Evolutionary conservation across 2,888 invertebrate species (phyloP), one percentile per base, ranked within the genome.

Genomic region (Apodemia duryi): DNA sequence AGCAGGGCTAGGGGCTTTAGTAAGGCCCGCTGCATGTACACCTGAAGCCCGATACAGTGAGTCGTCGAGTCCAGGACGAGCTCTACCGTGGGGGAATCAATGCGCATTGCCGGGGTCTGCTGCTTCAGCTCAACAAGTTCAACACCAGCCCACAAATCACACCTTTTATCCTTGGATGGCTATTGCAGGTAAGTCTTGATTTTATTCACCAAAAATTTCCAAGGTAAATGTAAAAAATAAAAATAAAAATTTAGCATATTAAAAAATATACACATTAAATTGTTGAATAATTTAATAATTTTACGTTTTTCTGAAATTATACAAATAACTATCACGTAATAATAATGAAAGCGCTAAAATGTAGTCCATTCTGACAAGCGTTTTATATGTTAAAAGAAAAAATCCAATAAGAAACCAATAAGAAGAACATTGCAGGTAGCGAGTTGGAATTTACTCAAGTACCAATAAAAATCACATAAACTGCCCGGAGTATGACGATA

Each of bases 111-210:
- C 97, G 81, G 95, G 96, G 75, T 94, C 96, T 72, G 95, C 96
- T 72, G 94, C 96, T 81, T 95, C 96, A 75, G 95, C 95, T 63
- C 96, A 96, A 77, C 97, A 96, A 84, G 95, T 97, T 75, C 97
- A 97, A 91, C 97, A 97, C 92, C 96, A 97, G 92, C 94, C 96
- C 88, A 95, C 94, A 92, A 97, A 95, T 91, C 97, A 98, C 94
- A 97, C 97, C 84, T 98, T 98, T 93, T 98, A 98, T 93, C 98
- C 98, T 78, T 98, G 98, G 98, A 98, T 98, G 98, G 98, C 98
- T 93, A 98, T 98, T 94, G 98, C 98, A 98, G 98, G 98, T 98
- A 91, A 95, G 69, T 67, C 13, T 49, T 38, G 32, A 35, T 35
- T 28, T 35, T 51, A 43, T 43, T 43, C 21, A 21, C 21, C 21